These are phyloP conservation scores for Drosophila algonquin DNA, from an alignment of 2,888 invertebrate genomes.

Conservation along the genomic window DNA sequence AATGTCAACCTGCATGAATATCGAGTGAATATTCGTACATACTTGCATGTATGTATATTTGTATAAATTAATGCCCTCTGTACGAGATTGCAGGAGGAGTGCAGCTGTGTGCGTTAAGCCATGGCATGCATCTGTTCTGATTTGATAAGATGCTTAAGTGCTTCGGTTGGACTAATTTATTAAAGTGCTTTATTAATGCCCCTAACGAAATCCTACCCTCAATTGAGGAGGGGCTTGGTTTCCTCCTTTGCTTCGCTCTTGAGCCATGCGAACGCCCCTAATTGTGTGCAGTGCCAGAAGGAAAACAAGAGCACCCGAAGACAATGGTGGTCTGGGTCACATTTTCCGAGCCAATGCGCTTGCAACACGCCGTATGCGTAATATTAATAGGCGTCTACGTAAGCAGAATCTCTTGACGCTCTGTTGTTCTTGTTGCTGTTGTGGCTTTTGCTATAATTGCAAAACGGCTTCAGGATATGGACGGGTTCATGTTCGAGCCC, in stretches of 20 bases:
- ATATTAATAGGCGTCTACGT: constrained; percentile 67
- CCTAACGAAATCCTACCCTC: constrained; percentile 42
- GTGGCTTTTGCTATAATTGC: constrained; percentile 56
- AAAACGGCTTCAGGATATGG: constrained; percentile 49
- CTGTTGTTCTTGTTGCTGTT: constrained; percentile 17
- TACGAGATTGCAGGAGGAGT: not conserved
- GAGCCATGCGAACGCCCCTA: constrained; percentile 28
- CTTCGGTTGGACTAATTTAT: constrained; percentile 62
- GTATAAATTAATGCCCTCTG: constrained; percentile 31
- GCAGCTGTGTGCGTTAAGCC: constrained; percentile 30
- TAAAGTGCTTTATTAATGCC: constrained; percentile 64
- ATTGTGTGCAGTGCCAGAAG: constrained; percentile 41
- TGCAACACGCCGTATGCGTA: constrained; percentile 61
- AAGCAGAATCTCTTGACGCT: constrained; percentile 42
- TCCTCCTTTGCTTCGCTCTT: not conserved
- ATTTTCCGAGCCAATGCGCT: constrained; percentile 56
- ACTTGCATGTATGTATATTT: constrained; percentile 24
- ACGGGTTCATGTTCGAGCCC: constrained; percentile 21
- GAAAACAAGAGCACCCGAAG: constrained; percentile 13
- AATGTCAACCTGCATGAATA: constrained; percentile 40
- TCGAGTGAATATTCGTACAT: constrained; percentile 22
- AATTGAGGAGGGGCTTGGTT: constrained; percentile 8
- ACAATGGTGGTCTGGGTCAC: constrained; percentile 41
- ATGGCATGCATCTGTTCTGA: constrained; percentile 37
- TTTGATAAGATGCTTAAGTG: constrained; percentile 50